Evolutionary conservation across 2,113 vertebrate genomes (phyloP).

Genomic region (Anolis carolinensis): DNA sequence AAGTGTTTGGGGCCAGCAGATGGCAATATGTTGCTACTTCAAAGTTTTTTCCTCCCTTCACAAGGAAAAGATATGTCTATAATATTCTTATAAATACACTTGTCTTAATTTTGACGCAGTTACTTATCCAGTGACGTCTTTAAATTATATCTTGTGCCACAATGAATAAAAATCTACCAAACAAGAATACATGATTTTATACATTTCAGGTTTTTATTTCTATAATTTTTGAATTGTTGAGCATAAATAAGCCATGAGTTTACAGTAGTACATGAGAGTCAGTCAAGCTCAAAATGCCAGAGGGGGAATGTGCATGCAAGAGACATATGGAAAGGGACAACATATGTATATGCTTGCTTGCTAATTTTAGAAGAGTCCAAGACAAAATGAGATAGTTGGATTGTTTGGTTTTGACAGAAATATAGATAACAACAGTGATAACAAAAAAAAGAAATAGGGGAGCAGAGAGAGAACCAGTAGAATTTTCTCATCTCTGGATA

Average conservation of each 20-base stretch:
- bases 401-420: not conserved
- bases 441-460: not conserved
- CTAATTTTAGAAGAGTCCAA: not conserved
- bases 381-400: not conserved
- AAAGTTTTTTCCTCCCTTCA: conserved; percentile 49
- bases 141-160: conserved; percentile 82
- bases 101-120: conserved; percentile 72
- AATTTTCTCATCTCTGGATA: not conserved
- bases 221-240: not conserved
- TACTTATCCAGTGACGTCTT: conserved; percentile 77
- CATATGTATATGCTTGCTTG: not conserved
- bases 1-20: conserved; percentile 61
- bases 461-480: not conserved
- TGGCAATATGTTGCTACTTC: conserved; percentile 72
- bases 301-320: not conserved
- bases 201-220: not conserved
- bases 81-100: conserved; percentile 66
- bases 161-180: conserved; percentile 79
- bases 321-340: not conserved
- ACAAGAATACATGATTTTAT: not conserved
- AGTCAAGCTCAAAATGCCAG: not conserved
- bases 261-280: not conserved
- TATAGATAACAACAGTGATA: not conserved
- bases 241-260: not conserved
- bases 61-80: conserved; percentile 68